phyloP scores from a whole-genome alignment of 30 jellyfish, hydroid and myxozoan genomes.

The Phacellophora camtschatica region DNA sequence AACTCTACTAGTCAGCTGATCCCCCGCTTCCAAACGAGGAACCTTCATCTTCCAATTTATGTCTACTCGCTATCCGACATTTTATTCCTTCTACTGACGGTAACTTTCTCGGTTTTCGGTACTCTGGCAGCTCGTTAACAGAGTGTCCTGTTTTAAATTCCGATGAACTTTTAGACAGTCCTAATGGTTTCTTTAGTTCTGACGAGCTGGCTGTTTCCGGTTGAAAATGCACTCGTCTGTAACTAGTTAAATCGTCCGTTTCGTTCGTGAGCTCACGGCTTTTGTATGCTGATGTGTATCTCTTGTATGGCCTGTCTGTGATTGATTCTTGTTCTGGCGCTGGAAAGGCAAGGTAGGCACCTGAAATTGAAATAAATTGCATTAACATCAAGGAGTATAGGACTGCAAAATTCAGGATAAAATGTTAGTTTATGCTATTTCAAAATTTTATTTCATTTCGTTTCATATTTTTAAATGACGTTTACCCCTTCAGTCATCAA shows the following conservation, averaged over 20 bases:
- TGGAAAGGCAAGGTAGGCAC: slow-evolving; percentile 88
- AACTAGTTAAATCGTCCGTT: neutral
- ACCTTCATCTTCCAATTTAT: slow-evolving; percentile 88
- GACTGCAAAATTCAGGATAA: no score
- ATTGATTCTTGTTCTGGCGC: slow-evolving; percentile 37
- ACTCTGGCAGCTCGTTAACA: slow-evolving; percentile 68
- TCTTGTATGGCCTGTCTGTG: neutral
- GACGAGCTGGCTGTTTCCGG: slow-evolving; percentile 38
- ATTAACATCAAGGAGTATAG: no score
- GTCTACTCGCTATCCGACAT: slow-evolving; percentile 75
- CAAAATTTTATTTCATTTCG: no score
- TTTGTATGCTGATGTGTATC: neutral
- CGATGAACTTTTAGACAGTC: neutral
- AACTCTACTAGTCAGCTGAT: slow-evolving; percentile 35
- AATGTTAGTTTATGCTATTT: no score
- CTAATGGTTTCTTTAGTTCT: neutral
- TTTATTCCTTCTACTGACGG: slow-evolving; percentile 86
- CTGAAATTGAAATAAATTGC: slow-evolving; percentile 23
- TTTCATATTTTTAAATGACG: no score
- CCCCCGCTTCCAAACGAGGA: slow-evolving; percentile 97
- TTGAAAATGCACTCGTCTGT: slow-evolving; percentile 55
- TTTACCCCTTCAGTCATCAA: no score
- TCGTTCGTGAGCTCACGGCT: slow-evolving; percentile 1
- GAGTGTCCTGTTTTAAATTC: no score
- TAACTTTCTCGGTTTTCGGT: slow-evolving; percentile 73